phyloP scores from a whole-genome alignment of 2,888 invertebrate genomes.

The Cantharis rustica region DNA sequence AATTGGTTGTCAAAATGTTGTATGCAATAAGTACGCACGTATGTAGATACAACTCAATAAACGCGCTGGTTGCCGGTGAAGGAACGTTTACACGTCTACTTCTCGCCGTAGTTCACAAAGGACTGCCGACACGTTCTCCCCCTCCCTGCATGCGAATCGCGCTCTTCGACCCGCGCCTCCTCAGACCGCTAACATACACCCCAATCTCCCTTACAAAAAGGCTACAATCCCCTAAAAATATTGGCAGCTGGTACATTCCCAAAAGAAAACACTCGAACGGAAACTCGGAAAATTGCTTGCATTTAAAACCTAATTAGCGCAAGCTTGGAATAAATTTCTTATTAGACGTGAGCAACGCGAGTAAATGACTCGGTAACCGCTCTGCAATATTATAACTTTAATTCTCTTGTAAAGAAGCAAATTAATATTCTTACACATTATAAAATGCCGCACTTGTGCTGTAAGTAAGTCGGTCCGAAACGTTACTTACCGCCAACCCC shows the following conservation, averaged over 20 bases:
- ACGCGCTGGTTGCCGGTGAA: constrained; percentile 6
- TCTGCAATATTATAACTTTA: constrained; percentile 17
- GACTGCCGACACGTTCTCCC: constrained; percentile 45
- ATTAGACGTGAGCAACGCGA: constrained; percentile 13
- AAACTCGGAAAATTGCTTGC: constrained; percentile 14
- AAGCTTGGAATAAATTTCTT: constrained; percentile 20
- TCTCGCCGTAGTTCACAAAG: constrained; percentile 45
- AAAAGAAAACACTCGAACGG: constrained; percentile 30
- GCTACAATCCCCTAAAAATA: constrained; percentile 55
- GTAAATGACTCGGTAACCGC: constrained; percentile 18
- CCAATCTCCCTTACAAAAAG: constrained; percentile 54
- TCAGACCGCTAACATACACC: constrained; percentile 56
- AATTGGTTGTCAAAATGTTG: constrained; percentile 15
- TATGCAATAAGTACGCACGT: constrained; percentile 14
- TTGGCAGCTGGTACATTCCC: constrained; percentile 47
- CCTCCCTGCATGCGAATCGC: constrained; percentile 34
- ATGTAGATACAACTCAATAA: constrained; percentile 27
- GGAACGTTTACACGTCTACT: constrained; percentile 36
- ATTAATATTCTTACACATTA: constrained; percentile 20
- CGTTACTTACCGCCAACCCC: background rate
- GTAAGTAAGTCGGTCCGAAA: background rate
- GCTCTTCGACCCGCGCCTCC: constrained; percentile 38
- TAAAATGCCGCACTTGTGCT: constrained; percentile 3
- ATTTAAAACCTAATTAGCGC: constrained; percentile 29
- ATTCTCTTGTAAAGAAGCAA: constrained; percentile 8